These are phyloP conservation scores for Gouania willdenowi DNA, from an alignment of 2,797 vertebrate genomes.

Conservation along the genomic window DNA sequence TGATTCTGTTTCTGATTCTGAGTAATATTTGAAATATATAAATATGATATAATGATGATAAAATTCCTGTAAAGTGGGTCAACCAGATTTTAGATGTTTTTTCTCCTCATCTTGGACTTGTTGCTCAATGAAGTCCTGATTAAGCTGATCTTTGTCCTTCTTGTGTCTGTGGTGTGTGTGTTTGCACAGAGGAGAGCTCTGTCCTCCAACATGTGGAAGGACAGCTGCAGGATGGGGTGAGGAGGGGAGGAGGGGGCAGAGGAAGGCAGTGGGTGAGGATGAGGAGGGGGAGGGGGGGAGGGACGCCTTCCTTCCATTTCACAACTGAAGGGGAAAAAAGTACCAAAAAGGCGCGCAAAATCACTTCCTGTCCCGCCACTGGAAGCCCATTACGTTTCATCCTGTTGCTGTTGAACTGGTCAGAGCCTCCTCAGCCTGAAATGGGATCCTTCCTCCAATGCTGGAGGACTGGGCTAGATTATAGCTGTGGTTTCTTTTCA, in stretches of 20 bases:
- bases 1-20: conserved; percentile 9
- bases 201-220: conserved; percentile 61
- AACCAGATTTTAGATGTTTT: conserved; percentile 35
- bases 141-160: conserved; percentile 27
- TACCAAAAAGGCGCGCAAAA: conserved; percentile 40
- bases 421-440: conserved; percentile 21
- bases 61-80: conserved; percentile 24
- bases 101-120: conserved; percentile 10
- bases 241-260: conserved; percentile 6
- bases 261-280: conserved; percentile 26
- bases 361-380: conserved; percentile 58
- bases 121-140: conserved; percentile 17
- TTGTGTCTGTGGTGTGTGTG: conserved; percentile 12
- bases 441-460: conserved; percentile 20
- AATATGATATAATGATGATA: too few species aligned
- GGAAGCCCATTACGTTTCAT: conserved; percentile 35
- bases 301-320: conserved; percentile 27
- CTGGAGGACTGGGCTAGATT: not conserved
- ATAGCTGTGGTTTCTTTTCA: not conserved
- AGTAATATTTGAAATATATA: too few species aligned
- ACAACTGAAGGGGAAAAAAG: conserved; percentile 1
- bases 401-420: conserved; percentile 27
- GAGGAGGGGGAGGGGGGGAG: conserved; percentile 1
- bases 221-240: conserved; percentile 62
- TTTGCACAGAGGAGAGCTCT: conserved; percentile 45